Evolutionary conservation across 53 echinoderm and acorn worm species (phyloP), one percentile per base, ranked within the genome.

Genomic region (Apostichopus leukothele): DNA sequence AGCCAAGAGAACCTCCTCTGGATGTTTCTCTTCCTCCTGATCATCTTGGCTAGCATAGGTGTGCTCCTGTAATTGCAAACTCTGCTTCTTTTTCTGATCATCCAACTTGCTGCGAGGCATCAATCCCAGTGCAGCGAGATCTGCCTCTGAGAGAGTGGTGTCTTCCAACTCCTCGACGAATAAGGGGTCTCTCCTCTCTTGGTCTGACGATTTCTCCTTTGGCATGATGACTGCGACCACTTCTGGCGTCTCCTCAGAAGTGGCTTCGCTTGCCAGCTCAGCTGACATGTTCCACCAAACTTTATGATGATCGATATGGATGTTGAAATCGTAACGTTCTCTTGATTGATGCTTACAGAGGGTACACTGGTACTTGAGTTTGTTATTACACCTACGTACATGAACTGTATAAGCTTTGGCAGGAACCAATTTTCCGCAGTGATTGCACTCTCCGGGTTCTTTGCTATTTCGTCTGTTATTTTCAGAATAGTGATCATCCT

Each of bases 261-360:
- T 52, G 21, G 18, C 67, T 66, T n/a, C 50, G n/a, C 60, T 78
- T 1, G 9, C 77, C 25, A 18, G 14, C 39, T 50, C 51, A 13
- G 59, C 10, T 7, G 77, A 78, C 85, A 91, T 88, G 74, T 91
- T 88, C 76, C 96, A 88, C 99, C 99, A 99, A 4, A 93, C 92
- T 76, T 93, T 94, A 87, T 99, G 99, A 78, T 91, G 94, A 67
- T 99, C 96, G 63, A 99, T 91, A 67, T 99, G 99, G 83, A 91
- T 83, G 18, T 80, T 90, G 86, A 91, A 96, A 74, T 99, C 99
- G 52, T 93, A 93, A 19, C 90, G 92, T 83, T 99, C 94, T 7
- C 95, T 77, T 4, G 99, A 94, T 73, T 99, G 91, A 77, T 99
- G 99, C 78, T 93, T 83, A 75, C 99, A 96, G 18, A 99, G 89